Base-by-base conservation (phyloP, 2,888 invertebrate genomes). In the Acanthosepion esculentum region DNA sequence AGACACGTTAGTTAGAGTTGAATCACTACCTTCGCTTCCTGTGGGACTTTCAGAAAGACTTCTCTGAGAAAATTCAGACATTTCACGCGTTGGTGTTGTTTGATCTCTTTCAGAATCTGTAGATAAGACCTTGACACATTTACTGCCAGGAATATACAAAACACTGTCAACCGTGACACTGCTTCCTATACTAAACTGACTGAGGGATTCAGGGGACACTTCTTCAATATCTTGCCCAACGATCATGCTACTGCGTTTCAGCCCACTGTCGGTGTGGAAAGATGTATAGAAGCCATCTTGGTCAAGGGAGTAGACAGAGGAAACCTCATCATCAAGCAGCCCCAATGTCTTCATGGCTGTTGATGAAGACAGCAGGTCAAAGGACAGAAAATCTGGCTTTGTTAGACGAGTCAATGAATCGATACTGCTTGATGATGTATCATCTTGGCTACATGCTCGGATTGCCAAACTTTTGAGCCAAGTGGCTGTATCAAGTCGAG, bases 201-300 rank as follows among this genome's bases (percentile, higher is more conserved):
- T 96, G 50, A 95, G 95, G 15, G 96, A 95, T 94, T 96, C 96
- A 91, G 96, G 48, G 10, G 92, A 41, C 29, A n/a, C 12, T 92
- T 92, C 50, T 26, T 92, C 50, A 92, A 50, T 53, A 26, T 92
- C 50, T 92, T 29, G 48, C 12, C 48, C 50, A 5, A n/a, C 5
- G 5, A 50, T 92, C 12, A 48, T 48, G 48, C 50, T 92, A 23
- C 48, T 92, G 23, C 92, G 50, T 94, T 96, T 96, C 95, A 99
- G 97, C 0, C 99, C 99, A 95, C 99, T 99, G 97, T 99, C 99
- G 98, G 99, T 98, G 97, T 99, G 99, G 98, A 99, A 99, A 48
- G 99, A 99, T 0, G 99, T 99, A 97, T 99, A 99, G 97, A 99
- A 99, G 18, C 99, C 99, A 97, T 99, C 99, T 2, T 99, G 99